Evolutionary conservation across 2,113 vertebrate species (phyloP), one percentile per base, ranked within the genome.

Genomic region (Petrocephalus zakoni): DNA sequence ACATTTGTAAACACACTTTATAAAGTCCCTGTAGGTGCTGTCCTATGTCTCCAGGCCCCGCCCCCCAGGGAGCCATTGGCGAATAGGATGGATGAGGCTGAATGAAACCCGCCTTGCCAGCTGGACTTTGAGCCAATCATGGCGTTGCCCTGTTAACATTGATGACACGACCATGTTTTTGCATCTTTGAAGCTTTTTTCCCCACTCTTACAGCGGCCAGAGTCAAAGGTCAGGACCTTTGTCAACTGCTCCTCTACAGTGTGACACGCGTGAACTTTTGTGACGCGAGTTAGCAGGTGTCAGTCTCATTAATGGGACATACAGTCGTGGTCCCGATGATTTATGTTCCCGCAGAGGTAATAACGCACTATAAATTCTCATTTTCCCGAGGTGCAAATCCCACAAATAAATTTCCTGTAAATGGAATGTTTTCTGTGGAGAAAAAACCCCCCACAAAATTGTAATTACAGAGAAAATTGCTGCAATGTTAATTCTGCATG

Each of bases 1-100:
- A 90, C 87, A 89, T 92, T 92, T 89, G 85, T 91, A 91, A 34
- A 94, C 93, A 94, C 92, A 93, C 94, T 94, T 95, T 92, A 95
- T 95, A 95, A 95, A 95, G 94, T 93, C 91, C 92, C 91, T 91
- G 25, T 22, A 22, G 17, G 82, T 25, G 11, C n/a, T n/a, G 82
- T 49, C n/a, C 46, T 85, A 22, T 7, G 47, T 46, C 49, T 25
- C n/a, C n/a, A 51, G 11, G n/a, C 22, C n/a, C 47, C 10, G 5
- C 46, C 47, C 19, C 46, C 82, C 49, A 47, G 47, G 51, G 47
- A 52, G 46, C 4, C 82, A 42, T 68, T 68, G 61, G n/a, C 10
- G 2, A 42, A 78, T 78, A 42, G 72, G 34, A 42, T 78, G 72
- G 34, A 42, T 42, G 72, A 29, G 37, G 29, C 15, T 19, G 72